Conservation (phyloP, 2,888 invertebrate species). For the Leptarthrus brevirostris region DNA sequence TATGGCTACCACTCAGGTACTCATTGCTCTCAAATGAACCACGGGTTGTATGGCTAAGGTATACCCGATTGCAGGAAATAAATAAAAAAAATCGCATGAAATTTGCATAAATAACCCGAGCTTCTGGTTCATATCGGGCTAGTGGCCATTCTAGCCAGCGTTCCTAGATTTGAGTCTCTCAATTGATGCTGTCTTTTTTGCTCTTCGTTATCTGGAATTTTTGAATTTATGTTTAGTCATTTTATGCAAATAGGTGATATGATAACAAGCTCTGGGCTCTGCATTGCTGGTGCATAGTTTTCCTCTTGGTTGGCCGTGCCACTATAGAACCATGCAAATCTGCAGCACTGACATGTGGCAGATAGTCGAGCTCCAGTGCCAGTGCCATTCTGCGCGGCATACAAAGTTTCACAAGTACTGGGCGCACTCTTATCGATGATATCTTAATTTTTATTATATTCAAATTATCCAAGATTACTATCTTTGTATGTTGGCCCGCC, state of each 20-base stretch:
- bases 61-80: constrained; percentile 5
- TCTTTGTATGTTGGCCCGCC: constrained; percentile 15
- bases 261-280: constrained; percentile 18
- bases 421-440: constrained; percentile 1
- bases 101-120: constrained; percentile 28
- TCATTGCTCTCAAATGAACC: constrained; percentile 5
- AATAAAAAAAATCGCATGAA: constrained; percentile 24
- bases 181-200: constrained; percentile 13
- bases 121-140: neutral
- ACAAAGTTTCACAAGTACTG: neutral
- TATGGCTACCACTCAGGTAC: neutral
- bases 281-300: neutral
- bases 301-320: neutral
- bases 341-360: constrained; percentile 4
- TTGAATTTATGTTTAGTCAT: constrained; percentile 31
- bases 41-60: neutral
- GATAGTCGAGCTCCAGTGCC: neutral
- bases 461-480: constrained; percentile 17
- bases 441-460: constrained; percentile 39
- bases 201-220: constrained; percentile 33
- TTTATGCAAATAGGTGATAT: constrained; percentile 37
- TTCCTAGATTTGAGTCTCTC: constrained; percentile 23
- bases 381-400: neutral
- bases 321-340: neutral
- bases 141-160: constrained; percentile 1